Conservation (phyloP, 2,888 invertebrate species). For the Calephelis perditalis region DNA sequence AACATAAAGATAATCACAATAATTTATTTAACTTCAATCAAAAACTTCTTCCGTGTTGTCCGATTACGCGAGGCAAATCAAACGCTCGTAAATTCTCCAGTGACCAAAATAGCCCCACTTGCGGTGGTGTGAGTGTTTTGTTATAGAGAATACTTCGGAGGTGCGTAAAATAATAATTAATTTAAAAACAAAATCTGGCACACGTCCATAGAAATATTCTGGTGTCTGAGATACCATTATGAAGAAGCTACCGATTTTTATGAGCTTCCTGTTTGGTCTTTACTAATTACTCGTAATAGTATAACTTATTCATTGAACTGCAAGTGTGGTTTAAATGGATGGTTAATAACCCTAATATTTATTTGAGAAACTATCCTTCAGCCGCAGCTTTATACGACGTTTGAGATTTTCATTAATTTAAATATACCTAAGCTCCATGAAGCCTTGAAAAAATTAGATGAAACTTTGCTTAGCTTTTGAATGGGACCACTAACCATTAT, state of each 20-base stretch:
- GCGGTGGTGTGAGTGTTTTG: constrained; percentile 49
- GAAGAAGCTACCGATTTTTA: constrained; percentile 23
- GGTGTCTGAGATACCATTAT: constrained; percentile 23
- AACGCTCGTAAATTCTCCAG: constrained; percentile 61
- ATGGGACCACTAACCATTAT: too few relatives aligned
- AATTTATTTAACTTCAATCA: neutral
- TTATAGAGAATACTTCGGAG: constrained; percentile 69
- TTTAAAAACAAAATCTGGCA: constrained; percentile 70
- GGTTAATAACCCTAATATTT: too few relatives aligned
- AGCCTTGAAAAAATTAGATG: too few relatives aligned
- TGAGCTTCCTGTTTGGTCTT: constrained; percentile 18
- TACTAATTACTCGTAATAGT: too few relatives aligned
- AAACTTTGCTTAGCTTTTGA: too few relatives aligned
- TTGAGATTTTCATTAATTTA: too few relatives aligned
- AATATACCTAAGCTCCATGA: too few relatives aligned
- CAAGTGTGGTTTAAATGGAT: too few relatives aligned
- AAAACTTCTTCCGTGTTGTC: constrained; percentile 37
- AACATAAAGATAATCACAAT: neutral
- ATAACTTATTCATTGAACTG: too few relatives aligned
- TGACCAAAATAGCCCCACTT: constrained; percentile 53
- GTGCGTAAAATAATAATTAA: constrained; percentile 74
- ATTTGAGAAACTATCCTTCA: too few relatives aligned
- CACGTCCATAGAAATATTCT: constrained; percentile 60
- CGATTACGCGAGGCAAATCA: constrained; percentile 64
- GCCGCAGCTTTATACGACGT: too few relatives aligned